Evolutionary conservation across 1,140 invertebrate genomes (phyloP), one percentile per base, ranked within the genome.

Genomic region (Sycobia sp.): DNA sequence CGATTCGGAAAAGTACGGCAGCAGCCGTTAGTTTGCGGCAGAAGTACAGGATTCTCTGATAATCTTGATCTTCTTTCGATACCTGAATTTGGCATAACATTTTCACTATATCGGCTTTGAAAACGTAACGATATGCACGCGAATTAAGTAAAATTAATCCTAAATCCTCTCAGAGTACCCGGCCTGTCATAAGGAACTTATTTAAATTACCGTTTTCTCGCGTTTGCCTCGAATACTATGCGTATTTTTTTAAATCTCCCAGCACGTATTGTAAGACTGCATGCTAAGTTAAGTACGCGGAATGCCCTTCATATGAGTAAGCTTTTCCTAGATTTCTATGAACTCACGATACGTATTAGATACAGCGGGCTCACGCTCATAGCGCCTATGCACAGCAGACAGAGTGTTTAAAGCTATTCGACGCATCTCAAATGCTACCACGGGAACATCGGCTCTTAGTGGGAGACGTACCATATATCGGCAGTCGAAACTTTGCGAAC

Each of bases 21-120:
- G 16, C 44, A 20, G 18, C 57, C 14, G 41, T 41, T 2, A 53
- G 41, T n/a, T 36, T 16, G 20, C 62, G 53, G 16, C 62, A 53
- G 4, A 66, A 43, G 41, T 47, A 76, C 0, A 76, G 5, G 4
- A 77, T 73, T 23, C 70, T 50, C 39, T 73, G 72, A 39, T 64
- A 67, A 20, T 67, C 57, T 8, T 4, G 14, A 51, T 72, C 60
- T 11, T 62, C 39, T n/a, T 41, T n/a, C 46, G 67, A 34, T 4
- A 76, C 53, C 16, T 32, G n/a, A 11, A 75, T 67, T 38, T 73
- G 71, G 3, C 72, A 57, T 56, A 69, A 76, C 68, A 73, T 73
- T 41, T 72, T 71, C 2, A 34, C 41, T 36, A 75, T 71, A 47
- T 67, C 65, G 1, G 65, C 56, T n/a, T n/a, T n/a, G n/a, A n/a